Percentiles rank a stretch among this genome's conserved stretches.
These are phyloP conservation scores for Iselma pallidipennis DNA, from an alignment of 2,888 invertebrate species.

Conservation along the genomic window DNA sequence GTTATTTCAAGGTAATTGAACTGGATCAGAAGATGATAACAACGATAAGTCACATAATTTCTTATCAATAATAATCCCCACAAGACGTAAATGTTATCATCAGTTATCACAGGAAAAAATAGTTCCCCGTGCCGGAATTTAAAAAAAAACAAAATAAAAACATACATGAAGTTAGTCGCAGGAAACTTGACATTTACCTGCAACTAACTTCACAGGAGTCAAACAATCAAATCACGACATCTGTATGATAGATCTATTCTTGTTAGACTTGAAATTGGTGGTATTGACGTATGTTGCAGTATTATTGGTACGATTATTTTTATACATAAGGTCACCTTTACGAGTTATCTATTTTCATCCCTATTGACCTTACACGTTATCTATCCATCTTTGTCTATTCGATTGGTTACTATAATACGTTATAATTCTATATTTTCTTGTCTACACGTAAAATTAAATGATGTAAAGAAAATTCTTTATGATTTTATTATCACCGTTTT, in stretches of 20 bases:
- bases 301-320: not conserved
- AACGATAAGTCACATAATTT: no score
- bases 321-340: constrained; percentile 25
- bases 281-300: not conserved
- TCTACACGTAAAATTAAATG: not conserved
- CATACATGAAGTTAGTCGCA: not conserved
- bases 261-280: not conserved
- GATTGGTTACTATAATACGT: not conserved
- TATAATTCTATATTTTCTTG: not conserved
- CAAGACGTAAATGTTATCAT: no score
- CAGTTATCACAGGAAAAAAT: no score
- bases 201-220: not conserved
- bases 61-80: not conserved
- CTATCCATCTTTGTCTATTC: not conserved
- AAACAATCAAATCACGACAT: not conserved
- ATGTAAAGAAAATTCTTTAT: not conserved
- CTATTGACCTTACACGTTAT: not conserved
- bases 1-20: not conserved
- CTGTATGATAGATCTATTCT: no score
- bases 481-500: no score
- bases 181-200: not conserved
- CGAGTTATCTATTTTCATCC: constrained; percentile 2
- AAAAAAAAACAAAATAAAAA: not conserved
- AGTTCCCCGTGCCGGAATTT: no score
- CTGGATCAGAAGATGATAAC: no score